Percentiles rank a stretch among this genome's conserved stretches.
Conservation (phyloP, 1,140 invertebrate species). For the Steinernema feltiae region DNA sequence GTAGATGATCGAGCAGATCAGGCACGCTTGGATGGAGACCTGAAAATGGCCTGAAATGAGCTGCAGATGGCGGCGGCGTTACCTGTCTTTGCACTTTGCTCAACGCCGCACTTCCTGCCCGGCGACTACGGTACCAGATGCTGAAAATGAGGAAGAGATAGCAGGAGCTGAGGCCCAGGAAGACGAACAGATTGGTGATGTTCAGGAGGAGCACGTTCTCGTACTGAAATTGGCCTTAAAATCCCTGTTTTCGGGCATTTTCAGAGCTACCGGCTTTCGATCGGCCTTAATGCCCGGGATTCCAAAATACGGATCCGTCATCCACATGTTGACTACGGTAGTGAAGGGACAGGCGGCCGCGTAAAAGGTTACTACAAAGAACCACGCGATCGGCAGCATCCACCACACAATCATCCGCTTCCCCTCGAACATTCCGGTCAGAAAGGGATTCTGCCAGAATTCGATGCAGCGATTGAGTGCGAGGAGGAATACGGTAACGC, state of each 20-base stretch:
- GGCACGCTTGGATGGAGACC: slow-evolving; percentile 1
- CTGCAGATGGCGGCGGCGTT: background rate
- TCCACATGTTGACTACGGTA: slow-evolving; percentile 5
- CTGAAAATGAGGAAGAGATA: background rate
- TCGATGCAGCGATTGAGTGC: background rate
- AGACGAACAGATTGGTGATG: background rate
- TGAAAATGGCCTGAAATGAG: background rate
- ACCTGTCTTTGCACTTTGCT: background rate
- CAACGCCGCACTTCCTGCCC: background rate
- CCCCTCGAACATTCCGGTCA: background rate
- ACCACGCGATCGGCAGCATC: background rate
- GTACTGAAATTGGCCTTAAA: slow-evolving; percentile 8
- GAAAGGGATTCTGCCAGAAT: background rate
- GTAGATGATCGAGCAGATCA: background rate
- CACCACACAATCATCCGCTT: background rate
- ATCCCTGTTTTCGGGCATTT: background rate
- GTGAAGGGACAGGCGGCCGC: background rate
- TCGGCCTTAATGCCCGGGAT: background rate
- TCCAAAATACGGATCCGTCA: background rate
- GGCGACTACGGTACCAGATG: background rate
- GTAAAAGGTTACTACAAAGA: background rate
- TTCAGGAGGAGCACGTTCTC: background rate
- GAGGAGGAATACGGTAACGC: background rate
- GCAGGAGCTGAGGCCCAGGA: background rate
- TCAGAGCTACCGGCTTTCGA: background rate